Base-by-base conservation (phyloP, 2,113 vertebrate species). In the Chionomys nivalis region DNA sequence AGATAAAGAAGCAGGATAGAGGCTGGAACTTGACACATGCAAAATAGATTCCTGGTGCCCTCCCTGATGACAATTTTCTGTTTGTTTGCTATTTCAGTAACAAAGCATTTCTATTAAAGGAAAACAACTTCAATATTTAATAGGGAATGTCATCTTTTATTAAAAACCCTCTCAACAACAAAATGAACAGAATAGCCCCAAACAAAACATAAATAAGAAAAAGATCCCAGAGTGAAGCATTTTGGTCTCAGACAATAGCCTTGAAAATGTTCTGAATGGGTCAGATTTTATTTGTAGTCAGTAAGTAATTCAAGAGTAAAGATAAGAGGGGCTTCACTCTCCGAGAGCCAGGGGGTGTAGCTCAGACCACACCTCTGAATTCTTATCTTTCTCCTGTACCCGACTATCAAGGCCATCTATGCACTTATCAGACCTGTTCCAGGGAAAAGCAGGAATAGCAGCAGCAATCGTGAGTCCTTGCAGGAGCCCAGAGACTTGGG, bases 251-350 rank as follows among this genome's bases (percentile, higher is more conserved):
- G 82, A 91, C 65, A 93, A 90, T 0, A 85, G 58, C 73, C 81
- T 66, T 42, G 72, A 81, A 79, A 47, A 47, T 91, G 47, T 92
- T 91, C 92, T 42, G n/a, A 72, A 89, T 26, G 73, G 28, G 8
- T 47, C 88, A 14, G 8, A 97, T 97, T 98, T 98, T 98, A 92
- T 79, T 96, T 97, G 97, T 97, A 79, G 96, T 98, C 98, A 98
- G 98, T 98, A 98, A 98, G 97, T 98, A 98, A 98, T 98, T 98
- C 98, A 97, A 98, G 96, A 96, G 77, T 81, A 95, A 96, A 98
- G 98, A 98, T 98, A 98, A 98, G 94, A 98, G 93, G 96, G 95
- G 97, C 96, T 92, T 97, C 26, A 93, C 94, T 97, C 96, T 97
- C 87, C 89, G 89, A 55, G 94, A 97, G 85, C 96, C 58, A 58